phyloP scores from a whole-genome alignment of 2,888 invertebrate species.

The Byasa hedistus region DNA sequence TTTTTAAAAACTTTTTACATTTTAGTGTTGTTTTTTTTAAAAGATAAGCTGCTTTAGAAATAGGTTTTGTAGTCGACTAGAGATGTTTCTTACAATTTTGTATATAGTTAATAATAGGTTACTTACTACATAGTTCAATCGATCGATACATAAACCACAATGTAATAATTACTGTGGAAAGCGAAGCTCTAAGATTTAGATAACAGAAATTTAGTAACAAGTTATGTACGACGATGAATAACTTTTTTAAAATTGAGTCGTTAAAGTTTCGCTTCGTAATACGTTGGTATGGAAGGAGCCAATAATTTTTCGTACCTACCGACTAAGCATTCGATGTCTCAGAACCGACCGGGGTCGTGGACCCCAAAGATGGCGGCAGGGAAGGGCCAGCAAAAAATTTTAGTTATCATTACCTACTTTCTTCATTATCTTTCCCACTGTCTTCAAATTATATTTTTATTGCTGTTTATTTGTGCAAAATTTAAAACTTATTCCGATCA shows the following conservation, averaged over 20 bases:
- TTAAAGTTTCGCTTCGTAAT: slow-evolving; percentile 59
- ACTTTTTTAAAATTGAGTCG: slow-evolving; percentile 61
- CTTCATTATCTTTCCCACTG: slow-evolving; percentile 15
- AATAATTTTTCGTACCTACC: slow-evolving; percentile 75
- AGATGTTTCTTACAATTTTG: too few species aligned
- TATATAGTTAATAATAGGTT: too few species aligned
- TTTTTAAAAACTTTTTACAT: too few species aligned
- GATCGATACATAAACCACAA: too few species aligned
- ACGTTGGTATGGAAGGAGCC: slow-evolving; percentile 53
- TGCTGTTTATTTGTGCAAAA: background rate
- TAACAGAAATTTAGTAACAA: background rate
- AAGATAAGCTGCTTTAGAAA: too few species aligned
- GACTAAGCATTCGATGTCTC: slow-evolving; percentile 75
- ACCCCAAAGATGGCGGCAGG: slow-evolving; percentile 63
- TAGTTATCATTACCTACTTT: slow-evolving; percentile 19
- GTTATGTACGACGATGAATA: background rate
- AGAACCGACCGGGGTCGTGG: slow-evolving; percentile 60
- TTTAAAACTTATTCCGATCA: background rate
- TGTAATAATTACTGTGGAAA: background rate
- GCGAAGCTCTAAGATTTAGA: background rate
- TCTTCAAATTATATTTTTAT: background rate
- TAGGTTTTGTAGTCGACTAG: too few species aligned
- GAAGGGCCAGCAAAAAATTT: slow-evolving; percentile 50
- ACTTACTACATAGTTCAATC: too few species aligned
- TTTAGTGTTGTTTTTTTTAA: too few species aligned